Evolutionary conservation across 2,888 invertebrate genomes (phyloP).

Genomic region (Aporophyla lueneburgensis): DNA sequence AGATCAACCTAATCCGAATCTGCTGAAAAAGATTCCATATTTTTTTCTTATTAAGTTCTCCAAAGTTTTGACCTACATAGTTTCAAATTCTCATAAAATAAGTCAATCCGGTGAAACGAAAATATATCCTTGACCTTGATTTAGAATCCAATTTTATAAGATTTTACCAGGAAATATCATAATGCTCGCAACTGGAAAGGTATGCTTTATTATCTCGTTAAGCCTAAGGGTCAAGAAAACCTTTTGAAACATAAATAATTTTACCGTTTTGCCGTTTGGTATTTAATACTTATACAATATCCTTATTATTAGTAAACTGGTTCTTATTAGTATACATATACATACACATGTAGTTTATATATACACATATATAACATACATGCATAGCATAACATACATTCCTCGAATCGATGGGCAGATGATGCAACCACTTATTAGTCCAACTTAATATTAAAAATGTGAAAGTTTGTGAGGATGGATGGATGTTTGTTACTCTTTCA

Average conservation of each 20-base stretch:
- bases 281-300: too few species aligned
- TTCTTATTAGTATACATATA: too few species aligned
- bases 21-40: not conserved
- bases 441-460: too few species aligned
- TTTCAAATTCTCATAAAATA: constrained; percentile 39
- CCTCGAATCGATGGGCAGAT: not conserved
- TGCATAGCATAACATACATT: not conserved
- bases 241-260: constrained; percentile 17
- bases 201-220: constrained; percentile 31
- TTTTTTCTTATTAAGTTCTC: not conserved
- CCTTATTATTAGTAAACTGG: too few species aligned
- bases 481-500: too few species aligned
- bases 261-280: too few species aligned
- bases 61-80: not conserved
- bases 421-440: not conserved
- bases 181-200: constrained; percentile 18
- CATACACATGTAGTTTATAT: too few species aligned
- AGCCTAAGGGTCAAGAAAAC: constrained; percentile 3
- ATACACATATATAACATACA: too few species aligned
- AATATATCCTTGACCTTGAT: constrained; percentile 11
- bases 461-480: too few species aligned
- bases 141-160: constrained; percentile 32
- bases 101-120: constrained; percentile 2
- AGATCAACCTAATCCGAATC: not conserved
- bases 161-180: constrained; percentile 22